Percentiles rank a stretch among this genome's conserved stretches.
These are phyloP conservation scores for Paradoxurus hermaphroditus DNA, from an alignment of 2,113 vertebrate species.

Conservation along the genomic window DNA sequence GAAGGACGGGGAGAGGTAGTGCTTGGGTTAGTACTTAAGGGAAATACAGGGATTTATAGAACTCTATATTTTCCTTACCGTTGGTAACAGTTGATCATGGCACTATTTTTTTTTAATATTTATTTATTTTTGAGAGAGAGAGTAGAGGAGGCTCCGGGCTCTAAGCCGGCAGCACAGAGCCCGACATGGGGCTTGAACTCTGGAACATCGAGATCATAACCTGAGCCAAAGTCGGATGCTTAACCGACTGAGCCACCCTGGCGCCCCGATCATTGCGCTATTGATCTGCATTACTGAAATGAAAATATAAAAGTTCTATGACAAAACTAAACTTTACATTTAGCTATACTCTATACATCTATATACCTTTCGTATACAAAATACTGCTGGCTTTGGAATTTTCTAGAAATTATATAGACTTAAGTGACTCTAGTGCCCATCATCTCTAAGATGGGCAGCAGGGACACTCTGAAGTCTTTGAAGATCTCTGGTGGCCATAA, in stretches of 20 bases:
- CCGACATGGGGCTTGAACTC: too few relatives aligned
- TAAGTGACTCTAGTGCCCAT: not conserved
- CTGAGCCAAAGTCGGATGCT: too few relatives aligned
- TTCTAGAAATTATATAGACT: not conserved
- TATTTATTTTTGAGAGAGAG: too few relatives aligned
- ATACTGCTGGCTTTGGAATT: not conserved
- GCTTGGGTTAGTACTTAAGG: too few relatives aligned
- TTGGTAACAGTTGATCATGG: not conserved
- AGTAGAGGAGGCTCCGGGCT: too few relatives aligned
- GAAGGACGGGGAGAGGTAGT: too few relatives aligned
- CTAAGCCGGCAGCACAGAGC: too few relatives aligned
- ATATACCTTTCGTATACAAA: not conserved
- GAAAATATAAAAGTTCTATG: not conserved
- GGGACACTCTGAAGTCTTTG: not conserved
- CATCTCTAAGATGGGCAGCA: not conserved
- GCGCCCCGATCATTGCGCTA: not conserved
- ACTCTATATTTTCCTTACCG: not conserved
- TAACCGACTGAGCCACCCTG: too few relatives aligned
- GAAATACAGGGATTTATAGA: not conserved
- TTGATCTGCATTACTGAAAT: not conserved
- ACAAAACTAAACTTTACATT: not conserved
- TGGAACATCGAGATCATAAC: too few relatives aligned
- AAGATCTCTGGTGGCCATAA: not conserved
- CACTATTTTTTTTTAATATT: too few relatives aligned
- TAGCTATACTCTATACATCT: not conserved